phyloP scores from a whole-genome alignment of 1,140 invertebrate species.

The Platorchestia sp. region DNA sequence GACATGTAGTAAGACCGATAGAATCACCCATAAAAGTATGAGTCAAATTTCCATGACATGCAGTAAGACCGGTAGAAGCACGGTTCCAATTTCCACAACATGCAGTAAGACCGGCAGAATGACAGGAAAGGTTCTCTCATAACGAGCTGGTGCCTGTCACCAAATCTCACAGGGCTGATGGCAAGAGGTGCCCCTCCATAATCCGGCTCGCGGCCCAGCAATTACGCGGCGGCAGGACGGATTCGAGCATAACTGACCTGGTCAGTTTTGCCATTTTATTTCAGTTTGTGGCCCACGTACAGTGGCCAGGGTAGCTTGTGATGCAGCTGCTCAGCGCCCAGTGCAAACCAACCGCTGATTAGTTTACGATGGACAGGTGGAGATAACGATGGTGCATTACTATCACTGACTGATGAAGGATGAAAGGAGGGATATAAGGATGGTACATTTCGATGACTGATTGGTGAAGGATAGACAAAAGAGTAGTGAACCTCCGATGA shows the following conservation, averaged over 20 bases:
- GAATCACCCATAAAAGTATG: neutral
- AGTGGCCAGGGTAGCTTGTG: neutral
- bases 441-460: no score
- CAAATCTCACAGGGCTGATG: neutral
- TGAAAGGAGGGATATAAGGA: neutral
- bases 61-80: no score
- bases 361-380: neutral
- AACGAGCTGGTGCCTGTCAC: neutral
- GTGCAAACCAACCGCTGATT: neutral
- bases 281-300: neutral
- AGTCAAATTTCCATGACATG: neutral
- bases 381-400: neutral
- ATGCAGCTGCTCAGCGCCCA: neutral
- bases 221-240: neutral
- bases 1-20: no score
- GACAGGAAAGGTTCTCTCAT: neutral
- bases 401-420: neutral
- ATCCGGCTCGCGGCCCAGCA: neutral
- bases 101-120: neutral
- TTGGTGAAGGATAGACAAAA: neutral
- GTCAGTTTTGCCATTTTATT: conserved; percentile 34
- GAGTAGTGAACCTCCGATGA: neutral
- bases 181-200: neutral
- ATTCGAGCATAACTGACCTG: neutral
- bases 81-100: neutral